These are phyloP conservation scores for Itoplectis maculator DNA, from an alignment of 2,888 invertebrate genomes.

Conservation along the genomic window DNA sequence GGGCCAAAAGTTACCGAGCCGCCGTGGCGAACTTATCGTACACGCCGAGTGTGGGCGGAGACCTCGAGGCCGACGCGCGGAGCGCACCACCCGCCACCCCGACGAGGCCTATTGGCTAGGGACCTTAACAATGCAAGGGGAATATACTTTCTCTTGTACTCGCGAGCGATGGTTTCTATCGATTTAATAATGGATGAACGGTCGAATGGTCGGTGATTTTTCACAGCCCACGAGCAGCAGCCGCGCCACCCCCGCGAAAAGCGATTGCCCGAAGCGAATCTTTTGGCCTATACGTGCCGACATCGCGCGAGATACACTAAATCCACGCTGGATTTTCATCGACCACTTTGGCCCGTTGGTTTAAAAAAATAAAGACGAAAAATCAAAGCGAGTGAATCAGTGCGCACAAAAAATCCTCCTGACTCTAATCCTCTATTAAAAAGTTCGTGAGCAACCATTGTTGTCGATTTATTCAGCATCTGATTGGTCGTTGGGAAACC, in stretches of 20 bases:
- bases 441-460: too few relatives aligned
- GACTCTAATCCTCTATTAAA: too few relatives aligned
- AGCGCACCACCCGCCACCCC: conserved; percentile 56
- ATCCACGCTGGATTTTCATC: conserved; percentile 6
- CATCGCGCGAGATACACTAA: conserved; percentile 23
- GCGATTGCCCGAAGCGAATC: conserved; percentile 42
- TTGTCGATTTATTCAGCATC: too few relatives aligned
- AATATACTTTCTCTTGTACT: conserved; percentile 75
- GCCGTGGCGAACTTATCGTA: conserved; percentile 54
- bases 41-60: conserved; percentile 48
- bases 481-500: too few relatives aligned
- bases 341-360: conserved; percentile 5
- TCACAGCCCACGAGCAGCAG: conserved; percentile 63
- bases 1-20: conserved; percentile 64
- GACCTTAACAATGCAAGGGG: conserved; percentile 74
- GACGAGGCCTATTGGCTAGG: conserved; percentile 76
- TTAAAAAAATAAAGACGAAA: conserved; percentile 5
- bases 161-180: conserved; percentile 75
- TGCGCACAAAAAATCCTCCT: not conserved
- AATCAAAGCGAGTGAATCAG: not conserved
- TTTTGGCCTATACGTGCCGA: conserved; percentile 40
- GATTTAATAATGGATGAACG: conserved; percentile 79
- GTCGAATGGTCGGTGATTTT: conserved; percentile 76
- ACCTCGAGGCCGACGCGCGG: conserved; percentile 43
- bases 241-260: conserved; percentile 15